A percentile compares a stretch with the other conserved stretches of the same genome.
These are phyloP conservation scores for Todus mexicanus DNA, from an alignment of 2,797 vertebrate genomes.

Conservation along the genomic window DNA sequence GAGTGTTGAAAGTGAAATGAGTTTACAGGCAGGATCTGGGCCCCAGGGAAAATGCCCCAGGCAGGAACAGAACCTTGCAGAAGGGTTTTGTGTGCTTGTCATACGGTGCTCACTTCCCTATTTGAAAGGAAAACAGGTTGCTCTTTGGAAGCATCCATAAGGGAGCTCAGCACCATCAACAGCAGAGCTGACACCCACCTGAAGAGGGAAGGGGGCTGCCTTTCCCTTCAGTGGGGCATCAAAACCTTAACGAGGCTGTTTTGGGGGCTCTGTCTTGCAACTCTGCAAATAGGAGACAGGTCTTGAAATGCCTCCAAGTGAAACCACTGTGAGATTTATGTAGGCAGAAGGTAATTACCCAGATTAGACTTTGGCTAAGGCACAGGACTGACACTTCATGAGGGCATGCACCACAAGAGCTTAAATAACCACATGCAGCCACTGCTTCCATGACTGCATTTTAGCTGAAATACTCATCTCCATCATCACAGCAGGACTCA, in stretches of 20 bases:
- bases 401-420: not conserved
- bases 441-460: not conserved
- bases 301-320: not conserved
- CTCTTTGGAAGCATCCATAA: not conserved
- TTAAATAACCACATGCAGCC: accelerated
- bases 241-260: not conserved
- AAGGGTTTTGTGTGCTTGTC: not conserved
- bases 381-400: not conserved
- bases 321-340: not conserved
- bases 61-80: not conserved
- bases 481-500: not conserved
- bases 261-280: accelerated
- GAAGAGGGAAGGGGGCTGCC: not conserved
- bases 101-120: accelerated
- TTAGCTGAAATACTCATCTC: not conserved
- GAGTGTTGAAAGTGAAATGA: not conserved
- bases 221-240: not conserved
- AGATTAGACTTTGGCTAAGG: not conserved
- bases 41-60: not conserved
- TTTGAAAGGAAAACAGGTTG: not conserved
- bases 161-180: accelerated
- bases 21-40: not conserved
- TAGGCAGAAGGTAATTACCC: not conserved
- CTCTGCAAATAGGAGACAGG: not conserved
- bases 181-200: not conserved